Conservation (phyloP, 2,888 invertebrate genomes). For the Notodonta ziczac region DNA sequence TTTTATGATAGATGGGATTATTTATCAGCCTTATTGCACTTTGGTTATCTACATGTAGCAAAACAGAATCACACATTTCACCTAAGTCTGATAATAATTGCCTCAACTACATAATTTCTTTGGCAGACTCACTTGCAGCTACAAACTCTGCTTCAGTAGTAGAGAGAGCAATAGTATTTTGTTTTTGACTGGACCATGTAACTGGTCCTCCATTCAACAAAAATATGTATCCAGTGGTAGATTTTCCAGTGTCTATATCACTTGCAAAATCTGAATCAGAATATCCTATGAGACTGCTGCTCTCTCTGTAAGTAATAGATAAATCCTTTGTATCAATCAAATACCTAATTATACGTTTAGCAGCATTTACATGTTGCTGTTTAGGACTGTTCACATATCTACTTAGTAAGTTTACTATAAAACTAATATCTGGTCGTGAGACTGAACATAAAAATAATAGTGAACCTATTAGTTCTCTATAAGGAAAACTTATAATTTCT, state of each 20-base stretch:
- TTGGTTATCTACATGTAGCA: slow-evolving; percentile 30
- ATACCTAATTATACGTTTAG: slow-evolving; percentile 36
- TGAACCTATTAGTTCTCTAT: slow-evolving; percentile 31
- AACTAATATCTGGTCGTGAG: slow-evolving; percentile 27
- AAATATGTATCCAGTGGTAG: slow-evolving; percentile 41
- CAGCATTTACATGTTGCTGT: slow-evolving; percentile 22
- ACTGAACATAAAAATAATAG: slow-evolving; percentile 33
- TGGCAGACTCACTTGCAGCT: slow-evolving; percentile 26
- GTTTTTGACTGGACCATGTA: slow-evolving; percentile 34
- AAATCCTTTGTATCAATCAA: slow-evolving; percentile 33
- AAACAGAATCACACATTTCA: slow-evolving; percentile 11
- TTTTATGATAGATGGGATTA: slow-evolving; percentile 37
- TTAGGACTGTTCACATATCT: slow-evolving; percentile 33
- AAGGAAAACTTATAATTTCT: slow-evolving; percentile 15
- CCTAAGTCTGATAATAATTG: slow-evolving; percentile 20
- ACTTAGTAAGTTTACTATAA: slow-evolving; percentile 29
- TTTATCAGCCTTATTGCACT: slow-evolving; percentile 36
- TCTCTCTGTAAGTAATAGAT: slow-evolving; percentile 28
- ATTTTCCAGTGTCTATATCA: slow-evolving; percentile 38
- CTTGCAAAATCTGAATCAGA: slow-evolving; percentile 41
- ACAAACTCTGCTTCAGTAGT: slow-evolving; percentile 31
- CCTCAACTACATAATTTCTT: slow-evolving; percentile 27
- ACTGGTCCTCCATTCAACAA: slow-evolving; percentile 38
- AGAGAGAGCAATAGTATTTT: slow-evolving; percentile 29
- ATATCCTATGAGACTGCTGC: slow-evolving; percentile 27